Evolutionary conservation across 2,797 vertebrate genomes (phyloP).

Genomic region (Pygocentrus nattereri): DNA sequence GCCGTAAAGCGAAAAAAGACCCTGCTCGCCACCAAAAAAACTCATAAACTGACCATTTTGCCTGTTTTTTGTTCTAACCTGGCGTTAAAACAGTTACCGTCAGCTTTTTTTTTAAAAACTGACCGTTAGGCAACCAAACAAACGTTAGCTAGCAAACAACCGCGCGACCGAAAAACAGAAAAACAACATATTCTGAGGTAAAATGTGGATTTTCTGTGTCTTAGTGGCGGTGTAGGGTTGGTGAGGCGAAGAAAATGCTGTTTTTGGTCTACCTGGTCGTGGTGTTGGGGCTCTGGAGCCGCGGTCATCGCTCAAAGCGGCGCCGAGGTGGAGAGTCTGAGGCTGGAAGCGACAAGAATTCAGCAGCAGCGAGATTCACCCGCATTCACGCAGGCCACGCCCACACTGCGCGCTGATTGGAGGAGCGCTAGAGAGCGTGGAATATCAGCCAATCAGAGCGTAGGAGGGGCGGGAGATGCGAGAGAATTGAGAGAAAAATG

Average conservation of each 20-base stretch:
- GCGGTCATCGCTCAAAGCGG: neutral
- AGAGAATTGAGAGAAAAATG: neutral
- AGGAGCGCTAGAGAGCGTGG: neutral
- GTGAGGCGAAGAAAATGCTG: neutral
- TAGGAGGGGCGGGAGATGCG: neutral
- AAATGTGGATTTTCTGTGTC: neutral
- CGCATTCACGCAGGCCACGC: neutral
- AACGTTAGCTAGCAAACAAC: too few relatives aligned
- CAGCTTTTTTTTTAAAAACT: too few relatives aligned
- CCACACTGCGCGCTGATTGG: neutral
- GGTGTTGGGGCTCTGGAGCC: neutral
- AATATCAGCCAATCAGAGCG: neutral
- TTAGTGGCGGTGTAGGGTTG: neutral
- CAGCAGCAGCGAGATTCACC: neutral
- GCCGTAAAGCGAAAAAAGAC: too few relatives aligned
- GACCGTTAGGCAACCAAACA: too few relatives aligned
- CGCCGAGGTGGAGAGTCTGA: neutral
- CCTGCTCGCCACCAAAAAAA: too few relatives aligned
- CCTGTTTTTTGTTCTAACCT: too few relatives aligned
- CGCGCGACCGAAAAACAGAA: too few relatives aligned
- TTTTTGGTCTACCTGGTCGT: slow-evolving; percentile 12
- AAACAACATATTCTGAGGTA: too few relatives aligned
- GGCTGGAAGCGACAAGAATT: neutral
- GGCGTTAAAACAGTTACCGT: too few relatives aligned
- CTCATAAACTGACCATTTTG: too few relatives aligned